phyloP scores from a whole-genome alignment of 2,888 invertebrate genomes.

The Schizaphis graminum region DNA sequence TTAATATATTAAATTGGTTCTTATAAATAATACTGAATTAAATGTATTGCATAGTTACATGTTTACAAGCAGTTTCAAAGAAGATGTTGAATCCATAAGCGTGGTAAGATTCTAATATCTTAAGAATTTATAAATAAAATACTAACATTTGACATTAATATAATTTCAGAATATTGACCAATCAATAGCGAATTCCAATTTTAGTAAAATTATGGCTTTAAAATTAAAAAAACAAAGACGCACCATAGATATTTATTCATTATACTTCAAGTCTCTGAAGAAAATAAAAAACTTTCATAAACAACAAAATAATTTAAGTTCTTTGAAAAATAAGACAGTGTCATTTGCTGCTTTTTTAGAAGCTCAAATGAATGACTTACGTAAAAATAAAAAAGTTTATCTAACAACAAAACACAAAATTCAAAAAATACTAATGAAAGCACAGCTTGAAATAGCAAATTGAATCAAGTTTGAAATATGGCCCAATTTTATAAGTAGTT shows the following conservation, averaged over 20 bases:
- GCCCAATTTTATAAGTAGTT: not conserved
- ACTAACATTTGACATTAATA: not conserved
- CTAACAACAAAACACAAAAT: conserved; percentile 49
- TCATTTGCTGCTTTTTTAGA: conserved; percentile 32
- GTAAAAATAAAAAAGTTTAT: conserved; percentile 38
- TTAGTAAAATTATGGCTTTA: conserved; percentile 40
- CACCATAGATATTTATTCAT: conserved; percentile 48
- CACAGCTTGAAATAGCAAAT: conserved; percentile 22
- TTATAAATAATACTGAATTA: not conserved
- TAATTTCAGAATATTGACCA: conserved; percentile 49
- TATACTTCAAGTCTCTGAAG: conserved; percentile 22
- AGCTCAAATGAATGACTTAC: conserved; percentile 32
- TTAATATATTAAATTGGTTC: not conserved
- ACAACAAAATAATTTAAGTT: not conserved
- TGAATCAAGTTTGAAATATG: not conserved
- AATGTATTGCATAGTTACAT: conserved; percentile 38
- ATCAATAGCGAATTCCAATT: conserved; percentile 22
- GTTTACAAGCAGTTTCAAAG: conserved; percentile 43
- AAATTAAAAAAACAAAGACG: conserved; percentile 32
- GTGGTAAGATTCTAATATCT: not conserved
- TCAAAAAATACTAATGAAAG: conserved; percentile 54
- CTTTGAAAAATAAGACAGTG: not conserved
- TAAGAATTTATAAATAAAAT: not conserved
- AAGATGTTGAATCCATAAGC: not conserved
- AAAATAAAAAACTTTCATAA: not conserved